Evolutionary conservation across 2,888 invertebrate genomes (phyloP), one percentile per base, ranked within the genome.

Genomic region (Emmelina monodactyla): DNA sequence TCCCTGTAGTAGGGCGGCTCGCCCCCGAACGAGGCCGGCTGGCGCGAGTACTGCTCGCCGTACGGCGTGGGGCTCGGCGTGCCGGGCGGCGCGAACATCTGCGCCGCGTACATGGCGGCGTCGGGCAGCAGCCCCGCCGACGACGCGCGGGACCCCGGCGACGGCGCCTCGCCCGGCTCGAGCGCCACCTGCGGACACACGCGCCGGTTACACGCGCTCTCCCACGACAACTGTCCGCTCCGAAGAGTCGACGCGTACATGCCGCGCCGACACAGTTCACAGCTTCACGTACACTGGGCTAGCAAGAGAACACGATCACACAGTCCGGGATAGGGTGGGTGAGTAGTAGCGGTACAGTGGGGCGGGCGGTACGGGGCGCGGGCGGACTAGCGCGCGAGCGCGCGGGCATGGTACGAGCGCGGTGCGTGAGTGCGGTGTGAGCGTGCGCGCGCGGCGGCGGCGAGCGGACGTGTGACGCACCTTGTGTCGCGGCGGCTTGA

Each of bases 1-100:
- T 91, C 91, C 67, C 91, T 87, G 71, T 89, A 89, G 82, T 92
- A 89, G 43, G 88, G 88, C 57, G 88, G 88, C 57, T 89, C 89
- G 49, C 85, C 78, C 45, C 88, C 79, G 62, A 88, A 88, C 43
- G 85, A 79, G 32, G 86, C 72, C 37, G 84, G 78, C 59, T 72
- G 75, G 40, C 76, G 68, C 39, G 78, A 55, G 53, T 79, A 75
- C 62, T 73, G 79, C 44, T 69, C 81, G 55, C 66, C 81, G 54
- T 82, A 82, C 28, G 86, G 85, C 45, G 84, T 85, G 29, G 87
- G 86, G 46, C 86, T 86, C 40, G 87, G 86, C 35, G 86, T 85
- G 53, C 86, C 86, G 43, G 85, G 84, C 49, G 85, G 82, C 64
- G 85, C 83, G 66, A 86, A 87, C 76, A 87, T 86, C 69, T 87